Percentiles rank a stretch among this genome's conserved stretches.
phyloP scores from a whole-genome alignment of 2,797 vertebrate genomes.

The Mormyrus proboscirostris region DNA sequence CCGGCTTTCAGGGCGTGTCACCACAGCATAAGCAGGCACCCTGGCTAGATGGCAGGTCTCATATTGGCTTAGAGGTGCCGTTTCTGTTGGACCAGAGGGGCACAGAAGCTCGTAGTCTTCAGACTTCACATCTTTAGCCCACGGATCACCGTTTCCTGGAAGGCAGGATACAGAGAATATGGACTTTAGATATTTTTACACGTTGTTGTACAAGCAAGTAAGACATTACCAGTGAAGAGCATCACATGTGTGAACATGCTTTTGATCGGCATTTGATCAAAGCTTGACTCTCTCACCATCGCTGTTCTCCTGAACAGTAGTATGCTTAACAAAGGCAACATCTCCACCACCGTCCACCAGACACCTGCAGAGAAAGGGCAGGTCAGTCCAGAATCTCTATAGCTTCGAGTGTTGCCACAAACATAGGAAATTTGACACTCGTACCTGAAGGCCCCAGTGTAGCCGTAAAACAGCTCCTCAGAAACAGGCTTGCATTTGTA shows the following conservation, averaged over 20 bases:
- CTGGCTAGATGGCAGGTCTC: constrained; percentile 62
- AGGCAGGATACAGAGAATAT: neutral
- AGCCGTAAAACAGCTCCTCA: constrained; percentile 57
- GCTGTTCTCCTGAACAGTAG: constrained; percentile 48
- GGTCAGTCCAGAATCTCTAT: neutral
- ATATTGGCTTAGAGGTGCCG: constrained; percentile 47
- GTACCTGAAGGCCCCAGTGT: constrained; percentile 65
- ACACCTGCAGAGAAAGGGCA: constrained; percentile 48
- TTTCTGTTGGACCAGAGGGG: constrained; percentile 42
- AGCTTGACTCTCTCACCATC: constrained; percentile 42
- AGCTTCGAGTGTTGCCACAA: neutral
- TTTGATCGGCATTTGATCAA: neutral
- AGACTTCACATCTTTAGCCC: constrained; percentile 40
- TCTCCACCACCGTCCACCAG: constrained; percentile 56
- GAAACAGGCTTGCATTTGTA: constrained; percentile 54
- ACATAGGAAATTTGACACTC: neutral
- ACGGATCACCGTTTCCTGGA: constrained; percentile 37
- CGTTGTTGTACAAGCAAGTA: neutral
- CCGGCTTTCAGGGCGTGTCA: constrained; percentile 66
- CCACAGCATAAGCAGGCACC: constrained; percentile 76
- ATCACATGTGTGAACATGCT: neutral
- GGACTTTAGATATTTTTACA: neutral
- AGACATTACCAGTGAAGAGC: neutral
- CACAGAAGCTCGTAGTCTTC: constrained; percentile 70
- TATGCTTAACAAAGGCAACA: constrained; percentile 66